Base-by-base conservation (phyloP, 2,888 invertebrate species). In the Chalcosyrphus nemorum region DNA sequence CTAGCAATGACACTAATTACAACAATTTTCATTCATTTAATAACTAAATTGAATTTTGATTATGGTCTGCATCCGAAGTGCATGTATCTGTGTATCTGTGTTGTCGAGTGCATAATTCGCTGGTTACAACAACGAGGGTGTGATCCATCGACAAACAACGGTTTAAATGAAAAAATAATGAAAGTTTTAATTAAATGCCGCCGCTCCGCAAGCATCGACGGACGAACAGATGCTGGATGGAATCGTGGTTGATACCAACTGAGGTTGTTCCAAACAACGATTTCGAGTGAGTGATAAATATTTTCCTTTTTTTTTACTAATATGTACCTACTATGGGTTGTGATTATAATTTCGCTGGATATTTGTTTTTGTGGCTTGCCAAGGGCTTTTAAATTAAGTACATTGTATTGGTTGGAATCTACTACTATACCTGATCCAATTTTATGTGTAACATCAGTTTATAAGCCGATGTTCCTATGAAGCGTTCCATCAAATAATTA, bases 21-120 rank as follows among this genome's bases (percentile, higher is more conserved):
- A 71, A 77, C 57, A 47, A 71, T 77, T 77, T 81, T 77, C 59
- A 65, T 65, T 65, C 35, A 57, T 81, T 76, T 43, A 63, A 56
- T 68, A 61, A 38, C 59, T 50, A 68, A 80, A 80, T 71, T 70
- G 63, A 81, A 70, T 70, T 81, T 75, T 75, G 68, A 81, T 81
- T 74, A 74, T 59, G 50, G 24, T 17, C 47, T 38, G n/a, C 3
- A 1, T 29, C 15, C 21, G 21, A 15, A 7, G 17, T n/a, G 9
- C 1, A 11, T 21, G 27, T n/a, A n/a, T n/a, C n/a, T 1, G 27
- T 2, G 32, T 17, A n/a, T 47, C 5, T 52, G 4, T 13, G 2
- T n/a, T 35, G 13, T n/a, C n/a, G 50, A 27, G 15, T 54, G 52
- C 52, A 29, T 27, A 50, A 7, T 54, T 24, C 15, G n/a, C n/a